phyloP scores from a whole-genome alignment of 2,888 invertebrate species.

The Conomelus anceps region DNA sequence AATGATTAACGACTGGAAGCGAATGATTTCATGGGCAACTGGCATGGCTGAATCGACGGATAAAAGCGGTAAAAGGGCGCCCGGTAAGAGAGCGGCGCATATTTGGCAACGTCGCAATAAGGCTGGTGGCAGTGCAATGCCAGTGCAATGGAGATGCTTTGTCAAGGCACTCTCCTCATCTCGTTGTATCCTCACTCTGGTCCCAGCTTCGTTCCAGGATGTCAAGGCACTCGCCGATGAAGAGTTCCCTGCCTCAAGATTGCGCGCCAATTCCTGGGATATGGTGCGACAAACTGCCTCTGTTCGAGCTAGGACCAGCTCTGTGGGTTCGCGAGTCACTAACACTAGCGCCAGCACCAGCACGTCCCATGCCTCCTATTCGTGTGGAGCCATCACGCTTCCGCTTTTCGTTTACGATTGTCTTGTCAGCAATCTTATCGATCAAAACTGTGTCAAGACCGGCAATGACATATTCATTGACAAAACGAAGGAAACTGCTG shows the following conservation, averaged over 20 bases:
- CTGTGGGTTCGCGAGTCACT: constrained; percentile 35
- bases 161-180: constrained; percentile 55
- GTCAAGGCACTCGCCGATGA: neutral
- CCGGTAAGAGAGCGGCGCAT: neutral
- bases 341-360: neutral
- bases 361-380: too few species aligned
- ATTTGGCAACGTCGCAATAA: neutral
- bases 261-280: constrained; percentile 37
- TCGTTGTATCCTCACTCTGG: constrained; percentile 57
- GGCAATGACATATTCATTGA: constrained; percentile 49
- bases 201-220: constrained; percentile 53
- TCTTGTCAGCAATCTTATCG: constrained; percentile 41
- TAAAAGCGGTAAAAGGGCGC: neutral
- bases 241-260: constrained; percentile 31
- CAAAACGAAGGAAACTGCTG: constrained; percentile 45
- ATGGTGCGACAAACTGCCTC: constrained; percentile 32
- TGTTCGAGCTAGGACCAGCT: constrained; percentile 34
- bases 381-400: constrained; percentile 42
- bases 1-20: constrained; percentile 25
- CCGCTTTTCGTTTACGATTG: constrained; percentile 66
- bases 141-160: constrained; percentile 57
- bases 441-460: constrained; percentile 46
- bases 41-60: too few species aligned
- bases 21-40: constrained; percentile 27
- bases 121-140: neutral